These are phyloP conservation scores for Coronaproctus castanopsis DNA, from an alignment of 2,888 invertebrate species.

Conservation along the genomic window DNA sequence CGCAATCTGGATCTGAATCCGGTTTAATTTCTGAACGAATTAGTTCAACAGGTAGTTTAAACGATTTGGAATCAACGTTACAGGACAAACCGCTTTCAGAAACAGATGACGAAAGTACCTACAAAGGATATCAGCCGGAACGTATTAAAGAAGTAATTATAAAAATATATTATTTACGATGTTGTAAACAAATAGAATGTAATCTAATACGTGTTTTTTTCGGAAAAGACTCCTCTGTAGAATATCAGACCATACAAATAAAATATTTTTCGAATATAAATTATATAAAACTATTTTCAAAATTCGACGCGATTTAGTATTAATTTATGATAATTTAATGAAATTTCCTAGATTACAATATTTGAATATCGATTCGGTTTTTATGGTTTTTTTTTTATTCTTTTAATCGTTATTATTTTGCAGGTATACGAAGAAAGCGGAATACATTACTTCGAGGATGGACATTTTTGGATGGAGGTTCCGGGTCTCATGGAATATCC, in stretches of 20 bases:
- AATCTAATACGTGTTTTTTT: too few relatives aligned
- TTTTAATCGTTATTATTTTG: background rate
- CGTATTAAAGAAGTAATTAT: constrained; percentile 22
- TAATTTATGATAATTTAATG: background rate
- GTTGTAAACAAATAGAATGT: too few relatives aligned
- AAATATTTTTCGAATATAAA: too few relatives aligned
- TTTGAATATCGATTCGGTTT: background rate
- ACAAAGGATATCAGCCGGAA: constrained; percentile 20
- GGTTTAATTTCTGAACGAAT: constrained; percentile 16
- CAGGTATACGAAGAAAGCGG: constrained; percentile 54
- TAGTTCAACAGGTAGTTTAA: constrained; percentile 18
- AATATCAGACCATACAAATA: background rate
- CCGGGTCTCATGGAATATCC: constrained; percentile 43
- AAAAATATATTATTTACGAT: too few relatives aligned
- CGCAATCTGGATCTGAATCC: constrained; percentile 22
- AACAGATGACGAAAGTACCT: constrained; percentile 25
- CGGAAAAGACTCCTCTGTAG: background rate
- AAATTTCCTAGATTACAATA: background rate
- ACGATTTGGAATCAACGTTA: constrained; percentile 21
- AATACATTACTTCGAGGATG: constrained; percentile 77
- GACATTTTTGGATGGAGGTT: constrained; percentile 80
- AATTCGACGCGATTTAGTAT: too few relatives aligned
- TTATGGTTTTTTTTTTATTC: background rate
- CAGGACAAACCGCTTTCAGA: constrained; percentile 23
- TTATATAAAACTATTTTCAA: too few relatives aligned